Conservation (phyloP, 1,140 invertebrate species). For the Phocides pigmalion region DNA sequence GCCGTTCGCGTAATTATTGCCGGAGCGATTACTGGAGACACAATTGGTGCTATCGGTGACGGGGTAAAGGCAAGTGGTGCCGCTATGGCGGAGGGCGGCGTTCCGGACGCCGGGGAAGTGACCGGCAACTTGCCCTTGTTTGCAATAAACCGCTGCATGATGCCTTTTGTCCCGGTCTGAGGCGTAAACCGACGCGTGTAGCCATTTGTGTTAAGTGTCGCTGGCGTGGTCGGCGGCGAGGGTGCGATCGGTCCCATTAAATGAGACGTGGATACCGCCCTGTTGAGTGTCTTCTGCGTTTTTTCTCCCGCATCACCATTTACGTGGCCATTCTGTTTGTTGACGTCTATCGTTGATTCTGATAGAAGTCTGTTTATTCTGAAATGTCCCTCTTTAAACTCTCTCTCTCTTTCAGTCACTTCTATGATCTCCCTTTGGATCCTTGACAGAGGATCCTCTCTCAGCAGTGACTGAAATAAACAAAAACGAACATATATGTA, state of each 20-base stretch:
- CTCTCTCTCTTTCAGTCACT: conserved; percentile 87
- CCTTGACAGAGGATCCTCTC: conserved; percentile 85
- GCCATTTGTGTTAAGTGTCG: conserved; percentile 67
- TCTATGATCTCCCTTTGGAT: conserved; percentile 89
- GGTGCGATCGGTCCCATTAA: conserved; percentile 75
- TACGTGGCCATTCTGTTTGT: conserved; percentile 68
- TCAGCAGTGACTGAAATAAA: conserved; percentile 78
- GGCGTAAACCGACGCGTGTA: conserved; percentile 85
- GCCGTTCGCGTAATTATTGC: conserved; percentile 79
- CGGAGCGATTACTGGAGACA: conserved; percentile 46
- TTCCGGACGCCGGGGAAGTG: conserved; percentile 62
- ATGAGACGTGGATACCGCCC: conserved; percentile 86
- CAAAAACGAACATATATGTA: conserved; percentile 15
- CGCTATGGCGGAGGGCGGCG: conserved; percentile 45
- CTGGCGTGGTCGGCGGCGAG: conserved; percentile 53
- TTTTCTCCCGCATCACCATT: conserved; percentile 72
- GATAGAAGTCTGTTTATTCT: conserved; percentile 77
- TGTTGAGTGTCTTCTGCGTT: conserved; percentile 80
- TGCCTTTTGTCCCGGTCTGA: conserved; percentile 86
- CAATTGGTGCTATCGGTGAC: conserved; percentile 48
- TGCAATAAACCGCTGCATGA: conserved; percentile 91
- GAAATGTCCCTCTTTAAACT: conserved; percentile 86
- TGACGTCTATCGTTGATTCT: conserved; percentile 73
- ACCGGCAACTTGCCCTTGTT: conserved; percentile 87
- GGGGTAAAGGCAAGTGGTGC: conserved; percentile 56